Percentiles rank a stretch among this genome's conserved stretches.
Evolutionary conservation across 2,113 vertebrate species (phyloP).

Genomic region (Hiodon alosoides): DNA sequence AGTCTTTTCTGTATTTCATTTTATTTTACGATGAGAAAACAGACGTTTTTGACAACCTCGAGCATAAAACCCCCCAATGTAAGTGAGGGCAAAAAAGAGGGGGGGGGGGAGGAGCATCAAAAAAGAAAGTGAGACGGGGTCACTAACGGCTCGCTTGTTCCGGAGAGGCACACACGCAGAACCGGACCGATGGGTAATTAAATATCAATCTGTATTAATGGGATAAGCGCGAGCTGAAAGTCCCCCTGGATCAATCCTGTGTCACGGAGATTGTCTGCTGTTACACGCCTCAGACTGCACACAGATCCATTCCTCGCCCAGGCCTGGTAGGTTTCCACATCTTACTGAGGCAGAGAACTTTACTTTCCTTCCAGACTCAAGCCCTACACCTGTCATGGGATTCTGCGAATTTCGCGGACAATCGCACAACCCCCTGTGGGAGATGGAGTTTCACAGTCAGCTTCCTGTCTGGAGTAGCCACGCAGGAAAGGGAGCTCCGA

Average conservation of each 20-base stretch:
- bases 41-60: too few relatives aligned
- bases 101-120: slow-evolving; percentile 30
- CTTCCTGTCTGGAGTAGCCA: slow-evolving; percentile 19
- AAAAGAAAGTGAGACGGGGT: background rate
- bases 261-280: background rate
- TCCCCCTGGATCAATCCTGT: background rate
- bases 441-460: slow-evolving; percentile 7
- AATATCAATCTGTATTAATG: too few relatives aligned
- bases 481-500: slow-evolving; percentile 10
- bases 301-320: background rate
- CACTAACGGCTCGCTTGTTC: too few relatives aligned
- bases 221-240: background rate
- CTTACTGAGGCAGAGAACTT: background rate
- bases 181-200: too few relatives aligned
- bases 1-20: too few relatives aligned
- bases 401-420: slow-evolving; percentile 7
- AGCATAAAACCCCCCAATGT: too few relatives aligned
- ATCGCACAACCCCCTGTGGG: slow-evolving; percentile 10
- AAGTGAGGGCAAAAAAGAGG: background rate
- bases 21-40: too few relatives aligned
- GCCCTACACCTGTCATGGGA: background rate
- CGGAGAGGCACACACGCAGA: too few relatives aligned
- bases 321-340: too few relatives aligned
- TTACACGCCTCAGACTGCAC: background rate
- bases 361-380: background rate